These are phyloP conservation scores for Xenopus laevis DNA, from an alignment of 2,113 vertebrate genomes.

Conservation along the genomic window DNA sequence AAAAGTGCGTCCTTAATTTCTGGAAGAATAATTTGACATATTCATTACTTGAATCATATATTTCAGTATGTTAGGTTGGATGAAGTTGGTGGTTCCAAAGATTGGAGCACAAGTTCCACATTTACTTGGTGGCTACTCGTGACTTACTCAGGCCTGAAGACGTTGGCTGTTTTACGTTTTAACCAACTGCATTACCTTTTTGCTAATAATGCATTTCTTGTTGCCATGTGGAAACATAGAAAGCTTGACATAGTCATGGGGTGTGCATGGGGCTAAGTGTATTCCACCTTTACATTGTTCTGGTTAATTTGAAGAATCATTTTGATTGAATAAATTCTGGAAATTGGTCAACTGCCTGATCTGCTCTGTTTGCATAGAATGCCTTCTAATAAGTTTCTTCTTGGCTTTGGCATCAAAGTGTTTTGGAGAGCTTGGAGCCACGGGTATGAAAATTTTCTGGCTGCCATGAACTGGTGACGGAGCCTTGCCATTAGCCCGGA, in stretches of 20 bases:
- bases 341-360: constrained; percentile 84
- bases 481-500: constrained; percentile 73
- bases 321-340: constrained; percentile 73
- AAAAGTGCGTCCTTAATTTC: too few relatives aligned
- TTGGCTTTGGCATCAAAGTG: constrained; percentile 75
- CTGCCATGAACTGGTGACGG: constrained; percentile 63
- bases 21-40: too few relatives aligned
- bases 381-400: constrained; percentile 83
- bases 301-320: constrained; percentile 43
- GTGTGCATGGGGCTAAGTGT: not conserved
- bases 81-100: not conserved
- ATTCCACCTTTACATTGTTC: not conserved
- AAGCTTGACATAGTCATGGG: too few relatives aligned
- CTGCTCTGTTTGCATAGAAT: constrained; percentile 92
- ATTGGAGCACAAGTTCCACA: not conserved
- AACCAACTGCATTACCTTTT: not conserved
- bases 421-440: constrained; percentile 75
- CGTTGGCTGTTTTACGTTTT: not conserved
- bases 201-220: not conserved
- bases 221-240: not conserved
- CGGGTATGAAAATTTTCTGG: constrained; percentile 66
- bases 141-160: not conserved
- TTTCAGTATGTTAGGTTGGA: not conserved
- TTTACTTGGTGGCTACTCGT: not conserved
- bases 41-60: too few relatives aligned